Percentiles rank a stretch among this genome's conserved stretches.
Conservation (phyloP, 2,888 invertebrate species). For the Pristionchus mayeri region DNA sequence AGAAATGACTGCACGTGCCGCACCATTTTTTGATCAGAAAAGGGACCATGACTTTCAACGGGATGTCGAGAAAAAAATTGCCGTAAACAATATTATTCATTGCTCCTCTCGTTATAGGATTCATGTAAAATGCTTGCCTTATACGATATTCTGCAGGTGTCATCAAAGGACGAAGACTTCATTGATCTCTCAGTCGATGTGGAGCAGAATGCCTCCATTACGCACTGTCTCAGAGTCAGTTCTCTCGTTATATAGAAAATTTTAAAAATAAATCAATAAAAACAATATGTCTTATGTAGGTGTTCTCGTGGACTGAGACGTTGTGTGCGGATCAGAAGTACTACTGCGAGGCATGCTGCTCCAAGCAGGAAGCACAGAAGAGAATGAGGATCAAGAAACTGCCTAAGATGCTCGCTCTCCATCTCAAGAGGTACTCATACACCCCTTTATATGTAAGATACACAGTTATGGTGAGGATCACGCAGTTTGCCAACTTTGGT, state of each 20-base stretch:
- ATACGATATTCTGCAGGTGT: conserved; percentile 80
- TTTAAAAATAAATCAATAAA: too few relatives aligned
- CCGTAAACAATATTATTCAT: too few relatives aligned
- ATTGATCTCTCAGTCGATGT: conserved; percentile 98
- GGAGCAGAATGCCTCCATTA: conserved; percentile 98
- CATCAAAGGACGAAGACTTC: conserved; percentile 99
- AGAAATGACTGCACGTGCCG: too few relatives aligned
- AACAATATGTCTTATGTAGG: conserved; percentile 17
- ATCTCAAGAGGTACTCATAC: conserved; percentile 91
- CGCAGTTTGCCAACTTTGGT: background rate
- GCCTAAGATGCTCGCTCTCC: conserved; percentile 96
- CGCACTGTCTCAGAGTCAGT: conserved; percentile 94
- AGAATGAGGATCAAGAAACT: conserved; percentile 96
- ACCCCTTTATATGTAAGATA: too few relatives aligned
- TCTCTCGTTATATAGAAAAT: background rate
- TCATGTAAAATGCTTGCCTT: too few relatives aligned
- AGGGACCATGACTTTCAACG: too few relatives aligned
- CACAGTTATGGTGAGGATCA: too few relatives aligned
- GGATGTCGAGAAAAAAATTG: too few relatives aligned
- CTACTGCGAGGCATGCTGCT: conserved; percentile 88
- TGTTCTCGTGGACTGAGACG: conserved; percentile 92
- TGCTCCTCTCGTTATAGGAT: background rate
- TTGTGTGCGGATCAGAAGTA: conserved; percentile 96
- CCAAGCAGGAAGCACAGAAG: conserved; percentile 70
- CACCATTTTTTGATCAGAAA: too few relatives aligned